These are phyloP conservation scores for Drosophila bifasciata DNA, from an alignment of 1,140 invertebrate species.

Conservation along the genomic window DNA sequence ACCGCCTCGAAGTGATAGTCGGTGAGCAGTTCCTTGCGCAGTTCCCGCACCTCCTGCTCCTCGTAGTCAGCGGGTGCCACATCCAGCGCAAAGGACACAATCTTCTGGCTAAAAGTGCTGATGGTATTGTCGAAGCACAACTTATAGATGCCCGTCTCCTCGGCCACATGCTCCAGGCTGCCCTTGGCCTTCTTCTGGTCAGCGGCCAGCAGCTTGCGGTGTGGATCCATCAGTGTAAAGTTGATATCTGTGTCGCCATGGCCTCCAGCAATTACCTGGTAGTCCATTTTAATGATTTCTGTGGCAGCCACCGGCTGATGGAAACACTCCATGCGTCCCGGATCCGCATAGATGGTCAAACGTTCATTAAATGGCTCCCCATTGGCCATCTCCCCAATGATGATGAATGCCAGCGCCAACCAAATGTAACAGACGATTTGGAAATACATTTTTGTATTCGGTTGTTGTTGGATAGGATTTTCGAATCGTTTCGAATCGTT, in stretches of 20 bases:
- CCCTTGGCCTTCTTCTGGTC: slow-evolving; percentile 87
- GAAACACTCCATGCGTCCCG: slow-evolving; percentile 89
- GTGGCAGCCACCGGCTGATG: slow-evolving; percentile 86
- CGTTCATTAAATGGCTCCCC: slow-evolving; percentile 85
- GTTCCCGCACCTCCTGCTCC: slow-evolving; percentile 19
- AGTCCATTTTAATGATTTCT: slow-evolving; percentile 88
- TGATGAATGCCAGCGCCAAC: neutral
- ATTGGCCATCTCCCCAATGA: too few species aligned
- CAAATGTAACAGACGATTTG: slow-evolving; percentile 31
- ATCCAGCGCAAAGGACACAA: slow-evolving; percentile 89
- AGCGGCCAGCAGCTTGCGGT: slow-evolving; percentile 86
- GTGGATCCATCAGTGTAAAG: slow-evolving; percentile 88
- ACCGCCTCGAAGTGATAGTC: slow-evolving; percentile 87
- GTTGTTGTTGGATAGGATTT: neutral
- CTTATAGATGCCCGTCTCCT: slow-evolving; percentile 88
- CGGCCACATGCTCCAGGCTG: slow-evolving; percentile 85
- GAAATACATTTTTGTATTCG: slow-evolving; percentile 52
- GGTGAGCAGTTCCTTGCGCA: slow-evolving; percentile 85
- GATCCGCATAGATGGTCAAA: slow-evolving; percentile 88
- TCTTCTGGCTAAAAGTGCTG: slow-evolving; percentile 90
- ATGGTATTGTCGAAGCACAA: slow-evolving; percentile 94
- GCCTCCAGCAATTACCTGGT: slow-evolving; percentile 90
- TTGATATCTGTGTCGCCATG: slow-evolving; percentile 90
- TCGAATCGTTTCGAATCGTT: slow-evolving; percentile 18
- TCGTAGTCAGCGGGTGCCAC: slow-evolving; percentile 85